phyloP scores from a whole-genome alignment of 2,113 vertebrate species.

The Tragelaphus imberbis region DNA sequence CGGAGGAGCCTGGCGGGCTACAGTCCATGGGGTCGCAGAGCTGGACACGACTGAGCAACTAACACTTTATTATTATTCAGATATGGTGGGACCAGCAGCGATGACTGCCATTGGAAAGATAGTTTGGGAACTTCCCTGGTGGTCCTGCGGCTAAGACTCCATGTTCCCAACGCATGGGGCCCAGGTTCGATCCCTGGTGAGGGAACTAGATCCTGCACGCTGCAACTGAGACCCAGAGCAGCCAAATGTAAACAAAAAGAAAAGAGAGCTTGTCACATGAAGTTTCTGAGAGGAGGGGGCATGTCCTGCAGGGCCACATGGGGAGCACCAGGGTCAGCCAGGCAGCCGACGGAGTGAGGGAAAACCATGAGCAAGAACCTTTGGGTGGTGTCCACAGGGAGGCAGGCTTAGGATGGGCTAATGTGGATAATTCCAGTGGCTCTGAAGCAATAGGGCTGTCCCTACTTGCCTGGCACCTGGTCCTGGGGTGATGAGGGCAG shows the following conservation, averaged over 20 bases:
- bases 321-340: background rate
- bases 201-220: background rate
- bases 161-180: background rate
- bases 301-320: fast-evolving
- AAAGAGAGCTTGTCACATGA: background rate
- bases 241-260: background rate
- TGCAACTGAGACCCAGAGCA: background rate
- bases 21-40: background rate
- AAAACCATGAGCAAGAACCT: fast-evolving
- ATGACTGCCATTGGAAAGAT: background rate
- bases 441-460: background rate
- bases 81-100: background rate
- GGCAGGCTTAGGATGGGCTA: background rate
- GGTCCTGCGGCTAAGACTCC: background rate
- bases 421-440: background rate
- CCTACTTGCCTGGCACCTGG: background rate
- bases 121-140: background rate
- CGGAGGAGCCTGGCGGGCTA: background rate
- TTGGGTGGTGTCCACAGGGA: fast-evolving
- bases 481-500: background rate
- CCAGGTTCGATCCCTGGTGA: background rate
- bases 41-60: background rate
- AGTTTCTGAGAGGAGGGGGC: background rate
- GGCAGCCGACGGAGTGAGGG: background rate
- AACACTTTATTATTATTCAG: background rate